Base-by-base conservation (phyloP, 2,888 invertebrate species). In the Trileptium ribeirensis region DNA sequence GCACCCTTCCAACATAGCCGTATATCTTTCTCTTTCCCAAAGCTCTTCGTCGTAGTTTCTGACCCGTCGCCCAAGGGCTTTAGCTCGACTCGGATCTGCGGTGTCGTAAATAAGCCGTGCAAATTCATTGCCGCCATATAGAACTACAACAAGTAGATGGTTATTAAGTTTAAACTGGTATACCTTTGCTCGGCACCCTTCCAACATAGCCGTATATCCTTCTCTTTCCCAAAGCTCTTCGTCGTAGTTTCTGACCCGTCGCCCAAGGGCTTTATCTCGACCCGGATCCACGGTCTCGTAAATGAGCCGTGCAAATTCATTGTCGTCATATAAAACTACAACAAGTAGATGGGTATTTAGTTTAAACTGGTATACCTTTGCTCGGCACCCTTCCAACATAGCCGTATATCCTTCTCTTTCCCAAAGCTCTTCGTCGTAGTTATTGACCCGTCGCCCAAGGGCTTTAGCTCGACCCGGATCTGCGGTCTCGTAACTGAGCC, bases 131-230 rank as follows among this genome's bases (percentile, higher is more conserved):
- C 78, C 81, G 19, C 33, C 70, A 38, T 78, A 81, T 29, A 67
- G 67, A n/a, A 64, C 81, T 81, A 51, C n/a, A 79, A 39, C n/a
- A n/a, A n/a, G n/a, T n/a, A n/a, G n/a, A n/a, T n/a, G n/a, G n/a
- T n/a, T n/a, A n/a, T n/a, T n/a, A n/a, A n/a, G n/a, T n/a, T n/a
- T n/a, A n/a, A n/a, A n/a, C n/a, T n/a, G n/a, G n/a, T n/a, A n/a
- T n/a, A 89, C 89, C 86, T 89, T 89, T 1, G 86, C 86, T 33
- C 83, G 81, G 78, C 85, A 87, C 70, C 87, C 89, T 74, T 82
- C 83, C 81, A 84, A 86, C 81, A 81, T 81, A 31, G 67, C 29
- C 1, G 37, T 34, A 8, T 51, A 29, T 3, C 81, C 40, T n/a
- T 78, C 78, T 3, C 37, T n/a, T 3, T 83, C 83, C 89, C 89